Base-by-base conservation (phyloP, 2,113 vertebrate species). In the Rhynchopsitta pachyrhyncha region DNA sequence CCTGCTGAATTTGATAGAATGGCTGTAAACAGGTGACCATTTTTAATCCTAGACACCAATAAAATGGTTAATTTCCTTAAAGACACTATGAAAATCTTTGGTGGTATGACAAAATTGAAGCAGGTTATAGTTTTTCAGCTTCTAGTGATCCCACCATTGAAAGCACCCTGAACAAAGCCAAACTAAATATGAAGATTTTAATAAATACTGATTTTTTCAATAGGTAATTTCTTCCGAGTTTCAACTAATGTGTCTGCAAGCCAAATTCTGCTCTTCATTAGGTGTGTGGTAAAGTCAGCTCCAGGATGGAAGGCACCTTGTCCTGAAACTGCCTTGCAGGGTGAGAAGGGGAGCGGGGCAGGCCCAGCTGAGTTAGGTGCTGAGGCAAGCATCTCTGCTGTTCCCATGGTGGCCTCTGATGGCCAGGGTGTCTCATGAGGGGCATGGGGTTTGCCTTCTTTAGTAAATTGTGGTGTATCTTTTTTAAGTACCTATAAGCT, bases 341-440 rank as follows among this genome's bases (percentile, higher is more conserved):
- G 25, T 5, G 2, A 16, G 14, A 15, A 17, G 6, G 39, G 3
- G 20, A 44, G 73, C 1, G 1, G 37, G 64, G 49, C 37, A 33
- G 67, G 31, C 25, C 44, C 5, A 16, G 15, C n/a, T 62, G n/a
- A n/a, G n/a, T 15, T 59, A 27, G 27, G 27, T 31, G 35, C 35
- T 22, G 28, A 17, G 53, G 53, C 33, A 29, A 29, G 14, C 4
- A n/a, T 59, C 33, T 25, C 31, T 44, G 24, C 79, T 41, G 59
- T 33, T 71, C 41, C 53, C 2, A 0, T 2, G 31, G 60, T 24
- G 17, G 28, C 3, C 52, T n/a, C 44, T 29, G 35, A 11, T 16
- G 19, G 52, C 59, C 42, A 27, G 20, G 7, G 11, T 44, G 29
- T 25, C 49, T 75, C 77, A 64, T 0, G 4, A 41, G 44, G n/a